A percentile compares a stretch with the other conserved stretches of the same genome.
These are phyloP conservation scores for Atethmia centrago DNA, from an alignment of 2,888 invertebrate species.

Conservation along the genomic window DNA sequence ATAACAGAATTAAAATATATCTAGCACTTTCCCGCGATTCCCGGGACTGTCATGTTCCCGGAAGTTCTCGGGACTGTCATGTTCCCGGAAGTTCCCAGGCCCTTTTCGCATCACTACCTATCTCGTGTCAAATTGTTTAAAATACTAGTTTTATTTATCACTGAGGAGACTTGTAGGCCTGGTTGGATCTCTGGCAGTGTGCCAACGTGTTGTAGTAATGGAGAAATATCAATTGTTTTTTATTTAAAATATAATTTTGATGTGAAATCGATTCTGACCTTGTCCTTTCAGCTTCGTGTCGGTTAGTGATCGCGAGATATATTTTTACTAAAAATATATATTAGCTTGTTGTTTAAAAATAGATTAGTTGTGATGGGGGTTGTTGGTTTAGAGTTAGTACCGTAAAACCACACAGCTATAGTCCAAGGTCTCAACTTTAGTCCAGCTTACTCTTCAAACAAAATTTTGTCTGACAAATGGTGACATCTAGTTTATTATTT, in stretches of 20 bases:
- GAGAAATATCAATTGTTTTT: conserved; percentile 27
- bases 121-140: conserved; percentile 62
- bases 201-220: conserved; percentile 28
- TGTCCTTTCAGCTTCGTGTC: background rate
- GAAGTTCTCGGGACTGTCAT: conserved; percentile 4
- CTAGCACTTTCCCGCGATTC: conserved; percentile 46
- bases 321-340: conserved; percentile 6
- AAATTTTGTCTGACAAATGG: no score
- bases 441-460: no score
- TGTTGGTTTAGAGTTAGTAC: background rate
- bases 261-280: conserved; percentile 35
- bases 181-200: conserved; percentile 7
- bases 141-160: conserved; percentile 43
- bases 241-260: conserved; percentile 36
- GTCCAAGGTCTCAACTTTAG: no score
- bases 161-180: background rate
- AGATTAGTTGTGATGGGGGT: background rate
- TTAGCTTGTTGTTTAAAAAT: conserved; percentile 7
- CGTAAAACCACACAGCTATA: no score
- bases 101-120: conserved; percentile 53
- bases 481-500: no score
- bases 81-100: conserved; percentile 32
- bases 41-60: conserved; percentile 34
- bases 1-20: conserved; percentile 26
- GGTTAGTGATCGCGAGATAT: background rate